A percentile compares a stretch with the other conserved stretches of the same genome.
Evolutionary conservation across 37 sponge, comb jelly and placozoan species (phyloP).

Genomic region (Bolinopsis microptera): DNA sequence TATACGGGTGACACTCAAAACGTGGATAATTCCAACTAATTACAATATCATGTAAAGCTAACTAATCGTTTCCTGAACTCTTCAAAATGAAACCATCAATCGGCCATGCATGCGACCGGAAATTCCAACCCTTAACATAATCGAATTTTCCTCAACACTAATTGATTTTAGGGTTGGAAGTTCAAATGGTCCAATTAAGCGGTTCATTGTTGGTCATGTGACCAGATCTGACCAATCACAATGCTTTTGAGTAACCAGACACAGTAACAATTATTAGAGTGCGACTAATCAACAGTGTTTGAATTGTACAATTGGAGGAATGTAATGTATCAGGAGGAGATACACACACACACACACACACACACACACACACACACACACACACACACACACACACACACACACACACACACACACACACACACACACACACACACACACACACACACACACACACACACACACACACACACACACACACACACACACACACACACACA

Average conservation of each 20-base stretch:
- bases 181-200: neutral
- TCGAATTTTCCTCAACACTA: neutral
- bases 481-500: constrained; percentile 71
- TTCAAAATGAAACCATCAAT: neutral
- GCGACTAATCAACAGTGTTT: too few species aligned
- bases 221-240: neutral
- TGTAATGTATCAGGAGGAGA: too few species aligned
- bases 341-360: constrained; percentile 71
- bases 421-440: constrained; percentile 71
- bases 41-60: neutral
- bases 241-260: neutral
- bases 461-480: constrained; percentile 71
- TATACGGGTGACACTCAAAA: too few species aligned
- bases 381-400: constrained; percentile 71
- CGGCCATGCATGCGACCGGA: neutral
- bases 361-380: constrained; percentile 71
- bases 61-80: neutral
- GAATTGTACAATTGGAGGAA: too few species aligned
- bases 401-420: constrained; percentile 70
- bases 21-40: too few species aligned
- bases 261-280: neutral
- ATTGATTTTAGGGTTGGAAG: neutral
- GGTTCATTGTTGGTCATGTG: neutral
- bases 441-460: constrained; percentile 71
- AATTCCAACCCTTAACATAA: neutral